phyloP scores from a whole-genome alignment of 2,888 invertebrate species.

The Aproaerema taeniolella region DNA sequence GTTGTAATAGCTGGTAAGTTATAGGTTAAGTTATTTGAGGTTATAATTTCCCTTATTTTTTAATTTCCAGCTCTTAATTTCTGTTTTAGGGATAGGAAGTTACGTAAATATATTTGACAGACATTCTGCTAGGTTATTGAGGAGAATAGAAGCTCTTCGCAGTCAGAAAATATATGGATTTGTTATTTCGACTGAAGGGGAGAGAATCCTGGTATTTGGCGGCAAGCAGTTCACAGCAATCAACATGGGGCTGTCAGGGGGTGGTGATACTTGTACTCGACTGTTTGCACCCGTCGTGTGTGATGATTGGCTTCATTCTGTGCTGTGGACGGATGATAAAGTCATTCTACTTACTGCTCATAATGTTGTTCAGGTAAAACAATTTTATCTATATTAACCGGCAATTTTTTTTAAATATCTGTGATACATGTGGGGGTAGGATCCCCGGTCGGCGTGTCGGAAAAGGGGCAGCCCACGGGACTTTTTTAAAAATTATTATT shows the following conservation, averaged over 20 bases:
- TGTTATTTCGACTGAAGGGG: constrained; percentile 34
- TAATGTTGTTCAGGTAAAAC: constrained; percentile 77
- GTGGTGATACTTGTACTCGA: no score
- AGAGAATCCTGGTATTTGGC: constrained; percentile 71
- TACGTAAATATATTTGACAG: constrained; percentile 47
- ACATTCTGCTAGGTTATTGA: constrained; percentile 26
- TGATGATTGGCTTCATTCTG: constrained; percentile 82
- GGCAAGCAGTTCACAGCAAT: constrained; percentile 71
- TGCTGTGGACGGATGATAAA: constrained; percentile 62
- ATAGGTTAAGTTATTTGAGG: constrained; percentile 17
- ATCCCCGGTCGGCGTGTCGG: no score
- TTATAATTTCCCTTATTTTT: constrained; percentile 16
- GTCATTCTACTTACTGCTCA: constrained; percentile 80
- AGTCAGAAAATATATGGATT: constrained; percentile 80
- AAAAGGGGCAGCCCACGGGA: no score
- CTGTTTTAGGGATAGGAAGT: constrained; percentile 75
- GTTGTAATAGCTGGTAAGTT: constrained; percentile 66
- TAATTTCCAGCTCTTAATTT: constrained; percentile 2
- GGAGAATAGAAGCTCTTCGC: constrained; percentile 37
- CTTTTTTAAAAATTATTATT: no score
- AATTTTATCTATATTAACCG: no score
- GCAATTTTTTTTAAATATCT: no score
- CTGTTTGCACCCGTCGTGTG: constrained; percentile 42
- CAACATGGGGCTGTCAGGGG: constrained; percentile 12
- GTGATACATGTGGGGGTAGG: no score